phyloP scores from a whole-genome alignment of 2,797 vertebrate genomes.

The Sardinella longiceps region DNA sequence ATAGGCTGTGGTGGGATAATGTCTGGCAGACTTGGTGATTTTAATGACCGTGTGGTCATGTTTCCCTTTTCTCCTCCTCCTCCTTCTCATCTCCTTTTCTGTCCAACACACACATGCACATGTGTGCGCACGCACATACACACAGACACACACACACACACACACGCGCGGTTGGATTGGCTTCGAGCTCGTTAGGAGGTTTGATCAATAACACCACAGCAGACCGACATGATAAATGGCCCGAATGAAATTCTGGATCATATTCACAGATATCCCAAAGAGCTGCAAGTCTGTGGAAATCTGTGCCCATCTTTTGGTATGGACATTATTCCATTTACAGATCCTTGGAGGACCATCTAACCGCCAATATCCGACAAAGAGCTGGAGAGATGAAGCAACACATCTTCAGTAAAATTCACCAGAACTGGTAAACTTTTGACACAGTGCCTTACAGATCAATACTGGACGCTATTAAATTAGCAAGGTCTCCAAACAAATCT shows the following conservation, averaged over 20 bases:
- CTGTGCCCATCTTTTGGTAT: background rate
- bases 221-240: slow-evolving; percentile 20
- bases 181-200: background rate
- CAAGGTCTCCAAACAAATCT: slow-evolving; percentile 1
- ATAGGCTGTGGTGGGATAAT: background rate
- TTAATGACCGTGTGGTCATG: slow-evolving; percentile 8
- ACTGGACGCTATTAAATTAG: background rate
- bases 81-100: background rate
- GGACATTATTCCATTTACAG: slow-evolving; percentile 23
- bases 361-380: background rate
- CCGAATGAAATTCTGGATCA: slow-evolving; percentile 18
- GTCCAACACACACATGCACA: background rate
- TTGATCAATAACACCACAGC: slow-evolving; percentile 24
- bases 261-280: slow-evolving; percentile 23
- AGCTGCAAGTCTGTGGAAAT: background rate
- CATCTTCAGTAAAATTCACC: background rate
- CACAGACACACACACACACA: slow-evolving; percentile 5
- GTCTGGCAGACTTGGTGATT: slow-evolving; percentile 1
- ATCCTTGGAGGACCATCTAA: background rate
- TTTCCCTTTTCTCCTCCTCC: background rate
- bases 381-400: background rate
- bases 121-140: background rate
- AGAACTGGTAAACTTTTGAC: slow-evolving; percentile 17
- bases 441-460: background rate
- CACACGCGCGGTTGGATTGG: background rate